Evolutionary conservation across 2,113 vertebrate genomes (phyloP).

Genomic region (Upupa epops): DNA sequence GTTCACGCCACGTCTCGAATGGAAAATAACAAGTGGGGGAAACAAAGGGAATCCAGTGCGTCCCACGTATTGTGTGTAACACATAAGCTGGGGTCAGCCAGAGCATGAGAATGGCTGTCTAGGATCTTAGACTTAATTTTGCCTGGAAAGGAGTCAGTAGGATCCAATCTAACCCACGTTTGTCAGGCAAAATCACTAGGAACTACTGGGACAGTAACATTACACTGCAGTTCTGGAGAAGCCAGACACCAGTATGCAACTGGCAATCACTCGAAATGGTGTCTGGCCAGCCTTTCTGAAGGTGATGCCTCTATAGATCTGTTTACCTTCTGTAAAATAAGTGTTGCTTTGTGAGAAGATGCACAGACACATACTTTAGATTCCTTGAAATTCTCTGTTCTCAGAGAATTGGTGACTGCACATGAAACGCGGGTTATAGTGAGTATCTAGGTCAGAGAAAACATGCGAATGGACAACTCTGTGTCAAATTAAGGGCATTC

Average conservation of each 20-base stretch:
- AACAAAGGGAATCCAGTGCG: background rate
- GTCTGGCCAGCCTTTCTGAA: background rate
- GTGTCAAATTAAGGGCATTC: background rate
- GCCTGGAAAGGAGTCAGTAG: background rate
- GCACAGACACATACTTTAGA: background rate
- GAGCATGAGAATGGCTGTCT: background rate
- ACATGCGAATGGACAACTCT: background rate
- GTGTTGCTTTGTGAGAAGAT: background rate
- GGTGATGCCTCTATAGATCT: background rate
- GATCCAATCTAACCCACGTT: background rate
- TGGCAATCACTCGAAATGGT: background rate
- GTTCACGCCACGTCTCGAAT: background rate
- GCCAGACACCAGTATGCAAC: background rate
- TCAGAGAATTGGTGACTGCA: background rate
- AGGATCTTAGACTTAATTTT: background rate
- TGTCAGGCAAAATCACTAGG: background rate
- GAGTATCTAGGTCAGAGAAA: slow-evolving; percentile 21
- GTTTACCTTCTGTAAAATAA: background rate
- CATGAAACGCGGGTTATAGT: background rate
- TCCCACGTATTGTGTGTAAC: background rate
- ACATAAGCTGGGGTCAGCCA: background rate
- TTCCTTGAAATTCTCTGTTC: background rate
- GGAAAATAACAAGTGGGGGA: background rate
- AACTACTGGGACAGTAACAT: background rate
- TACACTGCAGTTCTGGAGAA: background rate